A percentile compares a stretch with the other conserved stretches of the same genome.
These are phyloP conservation scores for Meiosimyza platycephala DNA, from an alignment of 2,888 invertebrate genomes.

Conservation along the genomic window DNA sequence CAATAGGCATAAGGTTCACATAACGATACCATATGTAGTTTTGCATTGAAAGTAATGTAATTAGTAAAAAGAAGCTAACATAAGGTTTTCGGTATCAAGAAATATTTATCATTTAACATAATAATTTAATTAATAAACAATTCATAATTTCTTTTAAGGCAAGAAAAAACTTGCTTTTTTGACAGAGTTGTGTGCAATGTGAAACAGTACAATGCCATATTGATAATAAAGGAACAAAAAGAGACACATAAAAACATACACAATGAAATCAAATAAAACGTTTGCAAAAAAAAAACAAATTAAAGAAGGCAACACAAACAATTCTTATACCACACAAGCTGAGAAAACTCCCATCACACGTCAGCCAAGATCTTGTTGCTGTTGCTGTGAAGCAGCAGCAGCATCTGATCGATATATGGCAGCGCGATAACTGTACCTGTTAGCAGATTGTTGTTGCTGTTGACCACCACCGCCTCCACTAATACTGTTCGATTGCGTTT, in stretches of 20 bases:
- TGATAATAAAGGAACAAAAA: too few relatives aligned
- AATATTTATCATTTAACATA: too few relatives aligned
- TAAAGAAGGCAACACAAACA: constrained; percentile 21
- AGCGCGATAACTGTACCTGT: constrained; percentile 79
- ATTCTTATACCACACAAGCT: constrained; percentile 79
- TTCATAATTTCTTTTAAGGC: too few relatives aligned
- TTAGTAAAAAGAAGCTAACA: too few relatives aligned
- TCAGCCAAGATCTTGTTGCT: constrained; percentile 78
- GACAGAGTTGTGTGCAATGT: too few relatives aligned
- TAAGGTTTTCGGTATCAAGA: too few relatives aligned
- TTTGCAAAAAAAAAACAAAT: constrained; percentile 19
- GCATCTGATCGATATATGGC: constrained; percentile 75
- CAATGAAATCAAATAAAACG: constrained; percentile 28
- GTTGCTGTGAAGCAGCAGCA: constrained; percentile 42
- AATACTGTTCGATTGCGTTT: constrained; percentile 47
- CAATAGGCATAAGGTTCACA: too few relatives aligned
- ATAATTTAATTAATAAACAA: too few relatives aligned
- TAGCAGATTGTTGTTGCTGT: constrained; percentile 59
- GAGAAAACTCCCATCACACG: constrained; percentile 85
- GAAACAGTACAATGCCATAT: too few relatives aligned
- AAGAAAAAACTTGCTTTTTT: too few relatives aligned
- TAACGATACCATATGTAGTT: too few relatives aligned
- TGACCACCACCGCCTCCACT: constrained; percentile 37
- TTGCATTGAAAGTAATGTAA: too few relatives aligned
- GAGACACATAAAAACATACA: constrained; percentile 16